Percentiles rank a stretch among this genome's conserved stretches.
These are phyloP conservation scores for Tapirus terrestris DNA, from an alignment of 2,113 vertebrate species.

Conservation along the genomic window DNA sequence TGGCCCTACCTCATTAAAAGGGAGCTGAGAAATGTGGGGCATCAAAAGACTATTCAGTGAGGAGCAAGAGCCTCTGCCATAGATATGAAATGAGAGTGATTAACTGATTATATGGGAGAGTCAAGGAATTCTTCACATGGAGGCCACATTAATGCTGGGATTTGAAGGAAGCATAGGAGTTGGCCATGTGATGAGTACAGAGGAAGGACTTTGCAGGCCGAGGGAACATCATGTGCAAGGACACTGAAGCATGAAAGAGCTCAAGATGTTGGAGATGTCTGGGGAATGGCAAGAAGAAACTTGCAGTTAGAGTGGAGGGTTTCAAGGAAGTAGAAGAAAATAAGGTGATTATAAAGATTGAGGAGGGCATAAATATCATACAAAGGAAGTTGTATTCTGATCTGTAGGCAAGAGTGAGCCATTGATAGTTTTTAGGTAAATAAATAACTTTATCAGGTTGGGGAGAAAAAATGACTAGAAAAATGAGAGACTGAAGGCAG, in stretches of 20 bases:
- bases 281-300: background rate
- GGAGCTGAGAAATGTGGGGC: background rate
- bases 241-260: background rate
- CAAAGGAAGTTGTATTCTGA: background rate
- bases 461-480: background rate
- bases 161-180: background rate
- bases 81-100: background rate
- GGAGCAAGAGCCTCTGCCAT: background rate
- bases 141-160: background rate
- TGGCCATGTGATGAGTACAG: background rate
- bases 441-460: background rate
- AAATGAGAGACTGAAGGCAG: background rate
- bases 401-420: background rate
- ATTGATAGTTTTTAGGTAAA: background rate
- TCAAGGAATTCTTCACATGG: background rate
- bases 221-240: background rate
- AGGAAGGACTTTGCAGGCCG: background rate
- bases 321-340: slow-evolving; percentile 36
- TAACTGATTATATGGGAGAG: background rate
- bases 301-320: background rate
- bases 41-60: background rate
- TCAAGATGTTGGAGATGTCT: background rate
- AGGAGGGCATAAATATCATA: background rate
- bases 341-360: background rate
- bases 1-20: background rate